Evolutionary conservation across 2,797 vertebrate genomes (phyloP).

Genomic region (Paedocypris micromegethes): DNA sequence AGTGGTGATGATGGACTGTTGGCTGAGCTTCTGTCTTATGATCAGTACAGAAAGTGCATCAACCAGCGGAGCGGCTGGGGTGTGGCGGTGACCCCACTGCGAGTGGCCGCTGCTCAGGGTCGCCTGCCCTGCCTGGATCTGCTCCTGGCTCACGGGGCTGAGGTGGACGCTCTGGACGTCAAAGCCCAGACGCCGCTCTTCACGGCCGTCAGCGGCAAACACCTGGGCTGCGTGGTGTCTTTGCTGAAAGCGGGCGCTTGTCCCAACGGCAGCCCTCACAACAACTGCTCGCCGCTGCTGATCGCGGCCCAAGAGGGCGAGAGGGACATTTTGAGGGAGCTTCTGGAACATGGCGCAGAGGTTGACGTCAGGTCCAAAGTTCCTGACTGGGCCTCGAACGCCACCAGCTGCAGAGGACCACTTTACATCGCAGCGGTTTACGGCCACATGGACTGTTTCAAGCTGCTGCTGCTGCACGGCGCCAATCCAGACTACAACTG

Average conservation of each 20-base stretch:
- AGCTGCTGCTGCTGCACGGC: conserved; percentile 76
- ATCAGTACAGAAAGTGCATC: conserved; percentile 73
- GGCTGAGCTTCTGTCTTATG: conserved; percentile 72
- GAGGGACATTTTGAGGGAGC: conserved; percentile 70
- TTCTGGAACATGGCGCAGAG: conserved; percentile 76
- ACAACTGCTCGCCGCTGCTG: conserved; percentile 87
- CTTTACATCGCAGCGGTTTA: conserved; percentile 87
- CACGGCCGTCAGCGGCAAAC: conserved; percentile 82
- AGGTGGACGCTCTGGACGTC: conserved; percentile 85
- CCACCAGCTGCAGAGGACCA: conserved; percentile 79
- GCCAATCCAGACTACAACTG: conserved; percentile 92
- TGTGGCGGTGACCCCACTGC: conserved; percentile 81
- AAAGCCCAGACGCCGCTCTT: conserved; percentile 96
- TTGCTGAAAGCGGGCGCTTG: conserved; percentile 83
- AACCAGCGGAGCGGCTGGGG: conserved; percentile 88
- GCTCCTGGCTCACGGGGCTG: conserved; percentile 79
- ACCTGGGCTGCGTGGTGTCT: conserved; percentile 77
- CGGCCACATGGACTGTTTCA: conserved; percentile 86
- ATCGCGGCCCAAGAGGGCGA: conserved; percentile 81
- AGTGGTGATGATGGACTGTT: conserved; percentile 69
- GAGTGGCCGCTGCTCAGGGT: conserved; percentile 78
- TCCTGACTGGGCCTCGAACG: conserved; percentile 77
- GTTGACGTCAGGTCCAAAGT: conserved; percentile 76
- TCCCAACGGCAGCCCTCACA: conserved; percentile 83
- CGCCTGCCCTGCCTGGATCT: conserved; percentile 74